phyloP scores from a whole-genome alignment of 2,113 vertebrate species.

The Condylura cristata region DNA sequence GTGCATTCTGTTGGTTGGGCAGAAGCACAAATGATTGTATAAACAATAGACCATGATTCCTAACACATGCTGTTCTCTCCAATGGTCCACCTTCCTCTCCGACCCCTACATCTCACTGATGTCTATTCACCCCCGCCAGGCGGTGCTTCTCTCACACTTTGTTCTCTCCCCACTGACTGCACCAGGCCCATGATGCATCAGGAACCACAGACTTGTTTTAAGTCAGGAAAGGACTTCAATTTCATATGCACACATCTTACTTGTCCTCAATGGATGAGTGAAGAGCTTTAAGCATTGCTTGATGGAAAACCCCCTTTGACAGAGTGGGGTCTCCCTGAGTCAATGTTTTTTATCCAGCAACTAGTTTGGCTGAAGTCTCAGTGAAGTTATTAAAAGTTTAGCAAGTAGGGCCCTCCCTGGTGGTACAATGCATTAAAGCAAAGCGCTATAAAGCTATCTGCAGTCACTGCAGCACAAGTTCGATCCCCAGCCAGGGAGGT shows the following conservation, averaged over 20 bases:
- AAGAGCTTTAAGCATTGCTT: background rate
- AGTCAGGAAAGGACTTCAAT: background rate
- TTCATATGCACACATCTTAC: background rate
- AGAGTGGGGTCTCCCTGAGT: background rate
- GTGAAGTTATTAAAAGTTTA: background rate
- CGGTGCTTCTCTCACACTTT: background rate
- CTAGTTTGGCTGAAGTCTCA: background rate
- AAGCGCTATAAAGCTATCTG: too few relatives aligned
- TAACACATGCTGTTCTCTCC: background rate
- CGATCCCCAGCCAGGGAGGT: too few relatives aligned
- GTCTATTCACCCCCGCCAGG: background rate
- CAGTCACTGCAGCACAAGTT: too few relatives aligned
- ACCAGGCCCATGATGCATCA: background rate
- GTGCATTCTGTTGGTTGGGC: background rate
- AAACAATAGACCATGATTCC: background rate
- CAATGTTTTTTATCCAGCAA: background rate
- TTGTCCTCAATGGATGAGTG: background rate
- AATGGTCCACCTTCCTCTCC: too few relatives aligned
- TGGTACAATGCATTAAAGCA: too few relatives aligned
- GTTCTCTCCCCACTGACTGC: background rate
- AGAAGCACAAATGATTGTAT: background rate
- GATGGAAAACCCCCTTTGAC: background rate
- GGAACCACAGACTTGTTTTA: background rate
- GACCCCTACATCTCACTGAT: background rate
- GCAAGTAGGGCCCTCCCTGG: too few relatives aligned